Evolutionary conservation across 2,797 vertebrate genomes (phyloP).

Genomic region (Enteromius treurensis): DNA sequence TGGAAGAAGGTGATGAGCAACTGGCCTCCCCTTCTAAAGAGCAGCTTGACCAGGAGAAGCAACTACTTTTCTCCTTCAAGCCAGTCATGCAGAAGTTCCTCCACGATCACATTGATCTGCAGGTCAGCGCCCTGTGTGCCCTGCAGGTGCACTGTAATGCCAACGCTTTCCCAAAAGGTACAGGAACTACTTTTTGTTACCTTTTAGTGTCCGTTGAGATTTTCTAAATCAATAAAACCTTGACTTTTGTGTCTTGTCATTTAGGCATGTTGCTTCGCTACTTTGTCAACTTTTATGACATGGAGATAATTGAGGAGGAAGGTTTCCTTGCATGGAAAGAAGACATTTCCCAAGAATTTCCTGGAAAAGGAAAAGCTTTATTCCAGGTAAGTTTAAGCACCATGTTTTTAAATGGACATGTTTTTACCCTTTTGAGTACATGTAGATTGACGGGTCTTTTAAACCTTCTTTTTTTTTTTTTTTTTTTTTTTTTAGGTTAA

Average conservation of each 20-base stretch:
- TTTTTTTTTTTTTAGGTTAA: slow-evolving; percentile 82
- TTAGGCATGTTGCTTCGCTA: slow-evolving; percentile 98
- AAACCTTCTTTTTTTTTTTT: background rate
- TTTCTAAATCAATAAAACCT: background rate
- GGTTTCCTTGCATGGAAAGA: slow-evolving; percentile 99
- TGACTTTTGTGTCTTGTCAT: background rate
- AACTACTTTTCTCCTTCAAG: slow-evolving; percentile 95
- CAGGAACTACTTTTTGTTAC: background rate
- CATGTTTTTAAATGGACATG: background rate
- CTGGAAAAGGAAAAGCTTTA: slow-evolving; percentile 99
- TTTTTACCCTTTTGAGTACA: background rate
- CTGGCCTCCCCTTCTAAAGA: slow-evolving; percentile 91
- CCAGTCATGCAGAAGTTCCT: slow-evolving; percentile 99
- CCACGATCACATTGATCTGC: slow-evolving; percentile 96
- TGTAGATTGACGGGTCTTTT: background rate
- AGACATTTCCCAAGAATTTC: slow-evolving; percentile 99
- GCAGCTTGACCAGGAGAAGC: slow-evolving; percentile 94
- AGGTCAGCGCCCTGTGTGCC: slow-evolving; percentile 97
- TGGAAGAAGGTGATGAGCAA: slow-evolving; percentile 87
- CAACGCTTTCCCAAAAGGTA: slow-evolving; percentile 94
- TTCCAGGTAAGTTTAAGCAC: slow-evolving; percentile 90
- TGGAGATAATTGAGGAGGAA: slow-evolving; percentile 99
- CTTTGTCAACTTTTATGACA: slow-evolving; percentile 98
- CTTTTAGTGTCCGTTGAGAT: background rate
- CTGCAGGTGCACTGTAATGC: slow-evolving; percentile 97